Evolutionary conservation across 2,888 invertebrate genomes (phyloP).

Genomic region (Heteropelma amictum): DNA sequence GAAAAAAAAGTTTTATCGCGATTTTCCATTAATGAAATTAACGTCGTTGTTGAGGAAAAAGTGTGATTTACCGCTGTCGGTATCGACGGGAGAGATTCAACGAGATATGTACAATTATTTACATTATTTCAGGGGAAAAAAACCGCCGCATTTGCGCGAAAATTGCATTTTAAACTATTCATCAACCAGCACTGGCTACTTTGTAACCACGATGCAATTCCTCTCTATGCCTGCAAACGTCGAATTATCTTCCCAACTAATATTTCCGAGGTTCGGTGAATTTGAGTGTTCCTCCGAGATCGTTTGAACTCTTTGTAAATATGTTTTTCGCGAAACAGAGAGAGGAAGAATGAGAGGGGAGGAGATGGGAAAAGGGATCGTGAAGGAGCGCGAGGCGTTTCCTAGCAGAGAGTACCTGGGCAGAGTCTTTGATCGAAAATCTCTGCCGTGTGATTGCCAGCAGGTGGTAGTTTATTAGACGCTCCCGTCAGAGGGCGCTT

Average conservation of each 20-base stretch:
- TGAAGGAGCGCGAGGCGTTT: slow-evolving; percentile 3
- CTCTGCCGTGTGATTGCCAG: slow-evolving; percentile 23
- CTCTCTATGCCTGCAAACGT: slow-evolving; percentile 14
- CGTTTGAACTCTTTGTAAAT: neutral
- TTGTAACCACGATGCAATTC: neutral
- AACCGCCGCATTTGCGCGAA: neutral
- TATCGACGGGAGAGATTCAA: too few relatives aligned
- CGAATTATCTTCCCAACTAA: slow-evolving; percentile 2
- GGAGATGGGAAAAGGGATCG: too few relatives aligned
- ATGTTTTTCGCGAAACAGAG: neutral
- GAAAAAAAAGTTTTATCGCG: neutral
- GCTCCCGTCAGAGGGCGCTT: slow-evolving; percentile 26
- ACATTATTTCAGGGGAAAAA: neutral
- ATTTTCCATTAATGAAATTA: too few relatives aligned
- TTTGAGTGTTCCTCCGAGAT: slow-evolving; percentile 5
- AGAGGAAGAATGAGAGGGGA: neutral
- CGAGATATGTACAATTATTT: too few relatives aligned
- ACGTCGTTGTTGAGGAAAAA: too few relatives aligned
- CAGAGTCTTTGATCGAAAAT: slow-evolving; percentile 15
- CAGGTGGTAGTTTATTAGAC: slow-evolving; percentile 33
- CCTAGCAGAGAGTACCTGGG: neutral
- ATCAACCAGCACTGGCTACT: slow-evolving; percentile 34
- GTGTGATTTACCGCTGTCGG: too few relatives aligned
- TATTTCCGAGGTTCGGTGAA: neutral
- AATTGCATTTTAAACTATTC: too few relatives aligned